Percentiles rank a stretch among this genome's conserved stretches.
These are phyloP conservation scores for Phallusia fumigata DNA, from an alignment of 23 tunicate genomes.

Conservation along the genomic window DNA sequence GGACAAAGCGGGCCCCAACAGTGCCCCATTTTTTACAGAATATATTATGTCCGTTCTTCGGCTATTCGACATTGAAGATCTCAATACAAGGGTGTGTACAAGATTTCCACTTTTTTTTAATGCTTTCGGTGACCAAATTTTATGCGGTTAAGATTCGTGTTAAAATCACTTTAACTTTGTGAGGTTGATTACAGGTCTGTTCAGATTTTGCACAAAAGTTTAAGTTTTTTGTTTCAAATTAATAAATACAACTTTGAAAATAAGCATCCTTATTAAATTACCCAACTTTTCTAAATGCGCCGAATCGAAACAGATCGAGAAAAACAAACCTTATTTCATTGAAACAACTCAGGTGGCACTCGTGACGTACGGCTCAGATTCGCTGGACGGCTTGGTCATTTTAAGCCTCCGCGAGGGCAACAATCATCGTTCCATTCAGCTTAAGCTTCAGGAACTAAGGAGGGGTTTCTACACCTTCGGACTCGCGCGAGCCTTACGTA, in stretches of 20 bases:
- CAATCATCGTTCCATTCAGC: not conserved
- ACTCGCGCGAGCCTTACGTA: not conserved
- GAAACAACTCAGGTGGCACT: not conserved
- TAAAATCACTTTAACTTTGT: too few relatives aligned
- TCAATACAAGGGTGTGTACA: constrained; percentile 12
- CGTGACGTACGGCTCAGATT: not conserved
- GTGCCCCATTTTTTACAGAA: not conserved
- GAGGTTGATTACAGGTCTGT: too few relatives aligned
- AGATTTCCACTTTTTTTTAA: too few relatives aligned
- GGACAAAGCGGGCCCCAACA: not conserved
- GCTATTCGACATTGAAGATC: constrained; percentile 3
- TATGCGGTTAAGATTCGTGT: too few relatives aligned
- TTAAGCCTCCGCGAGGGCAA: not conserved
- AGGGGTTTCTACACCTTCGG: not conserved
- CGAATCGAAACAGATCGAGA: too few relatives aligned
- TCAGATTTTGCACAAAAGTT: too few relatives aligned
- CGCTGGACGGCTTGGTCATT: not conserved
- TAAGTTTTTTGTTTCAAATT: too few relatives aligned
- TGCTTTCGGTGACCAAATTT: too few relatives aligned
- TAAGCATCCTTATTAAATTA: too few relatives aligned
- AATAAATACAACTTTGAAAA: too few relatives aligned
- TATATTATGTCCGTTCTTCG: not conserved
- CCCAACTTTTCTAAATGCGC: too few relatives aligned
- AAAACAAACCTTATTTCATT: too few relatives aligned
- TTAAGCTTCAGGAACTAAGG: not conserved